Base-by-base conservation (phyloP, 2,113 vertebrate genomes). In the Tragulus kanchil region DNA sequence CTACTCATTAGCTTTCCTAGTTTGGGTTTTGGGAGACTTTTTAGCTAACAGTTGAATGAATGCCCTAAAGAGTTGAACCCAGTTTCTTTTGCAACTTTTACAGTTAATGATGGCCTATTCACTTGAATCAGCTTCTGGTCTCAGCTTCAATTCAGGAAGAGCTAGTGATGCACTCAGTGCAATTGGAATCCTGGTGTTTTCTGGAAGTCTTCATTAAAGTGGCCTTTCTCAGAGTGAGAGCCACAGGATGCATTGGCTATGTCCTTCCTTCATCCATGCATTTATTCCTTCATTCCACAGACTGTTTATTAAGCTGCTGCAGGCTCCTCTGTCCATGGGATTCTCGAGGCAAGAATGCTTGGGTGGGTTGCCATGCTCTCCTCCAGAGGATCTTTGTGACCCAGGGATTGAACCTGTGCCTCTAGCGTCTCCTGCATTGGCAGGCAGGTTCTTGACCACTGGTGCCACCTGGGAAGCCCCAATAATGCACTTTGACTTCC, bases 81-180 rank as follows among this genome's bases (percentile, higher is more conserved):
- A 64, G 61, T 85, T 81, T 91, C 78, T 95, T 85, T 42, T 62
- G 69, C 56, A 86, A 54, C 48, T 62, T 95, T 89, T 86, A 48
- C 79, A 69, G 92, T 90, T 97, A 97, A 94, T 84, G 73, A 91
- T 75, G 79, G 8, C 77, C 73, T 96, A 9, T 91, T 96, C 73
- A 25, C 61, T 62, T 64, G 83, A 97, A 86, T 52, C 86, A 50
- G 42, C 79, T 97, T 85, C 73, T 84, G 36, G 36, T 36, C 36
- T 36, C 36, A 36, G 36, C 36, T 36, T 36, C 36, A 36, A 36
- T 36, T 36, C 36, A 36, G 36, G 36, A 36, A 36, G 36, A 36
- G 36, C 36, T 36, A 36, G 36, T 36, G 36, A 36, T 36, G 36
- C 36, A 36, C 36, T 36, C 36, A 36, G 36, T 36, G 36, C 36